Percentiles rank a stretch among this genome's conserved stretches.
These are phyloP conservation scores for Gouania willdenowi DNA, from an alignment of 2,797 vertebrate species.

Conservation along the genomic window DNA sequence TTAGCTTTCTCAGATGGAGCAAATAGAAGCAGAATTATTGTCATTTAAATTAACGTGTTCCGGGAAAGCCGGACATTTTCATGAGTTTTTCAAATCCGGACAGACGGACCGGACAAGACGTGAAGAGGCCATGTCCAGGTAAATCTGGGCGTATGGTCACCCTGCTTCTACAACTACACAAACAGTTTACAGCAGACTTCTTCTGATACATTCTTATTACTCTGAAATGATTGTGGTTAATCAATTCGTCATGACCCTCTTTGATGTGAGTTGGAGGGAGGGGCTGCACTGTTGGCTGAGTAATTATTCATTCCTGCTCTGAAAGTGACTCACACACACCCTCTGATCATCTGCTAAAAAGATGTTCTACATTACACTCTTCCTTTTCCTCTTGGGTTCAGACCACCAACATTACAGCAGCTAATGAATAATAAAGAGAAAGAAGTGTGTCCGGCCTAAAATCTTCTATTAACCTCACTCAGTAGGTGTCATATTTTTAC, in stretches of 20 bases:
- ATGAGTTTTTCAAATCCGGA: no score
- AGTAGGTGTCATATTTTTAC: no score
- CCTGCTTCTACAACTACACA: slow-evolving; percentile 5
- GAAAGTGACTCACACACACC: slow-evolving; percentile 39
- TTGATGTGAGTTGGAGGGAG: slow-evolving; percentile 55
- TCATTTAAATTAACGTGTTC: no score
- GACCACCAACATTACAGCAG: slow-evolving; percentile 46
- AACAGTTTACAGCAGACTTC: slow-evolving; percentile 34
- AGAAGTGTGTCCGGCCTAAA: slow-evolving; percentile 56
- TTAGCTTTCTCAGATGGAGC: no score
- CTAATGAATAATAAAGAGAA: slow-evolving; percentile 73
- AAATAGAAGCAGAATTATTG: no score
- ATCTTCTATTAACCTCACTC: slow-evolving; percentile 67
- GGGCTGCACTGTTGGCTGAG: slow-evolving; percentile 37
- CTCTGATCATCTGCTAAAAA: slow-evolving; percentile 55
- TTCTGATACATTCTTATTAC: slow-evolving; percentile 58
- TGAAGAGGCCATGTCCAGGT: no score
- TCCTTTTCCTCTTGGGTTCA: slow-evolving; percentile 45
- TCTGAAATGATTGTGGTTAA: slow-evolving; percentile 59
- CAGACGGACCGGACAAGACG: no score
- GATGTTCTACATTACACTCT: slow-evolving; percentile 57
- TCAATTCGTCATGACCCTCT: slow-evolving; percentile 61
- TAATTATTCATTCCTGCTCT: slow-evolving; percentile 62
- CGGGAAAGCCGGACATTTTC: no score
- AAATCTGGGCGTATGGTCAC: background rate